A percentile compares a stretch with the other conserved stretches of the same genome.
Conservation (phyloP, 2,113 vertebrate genomes). For the Aramus guarauna region DNA sequence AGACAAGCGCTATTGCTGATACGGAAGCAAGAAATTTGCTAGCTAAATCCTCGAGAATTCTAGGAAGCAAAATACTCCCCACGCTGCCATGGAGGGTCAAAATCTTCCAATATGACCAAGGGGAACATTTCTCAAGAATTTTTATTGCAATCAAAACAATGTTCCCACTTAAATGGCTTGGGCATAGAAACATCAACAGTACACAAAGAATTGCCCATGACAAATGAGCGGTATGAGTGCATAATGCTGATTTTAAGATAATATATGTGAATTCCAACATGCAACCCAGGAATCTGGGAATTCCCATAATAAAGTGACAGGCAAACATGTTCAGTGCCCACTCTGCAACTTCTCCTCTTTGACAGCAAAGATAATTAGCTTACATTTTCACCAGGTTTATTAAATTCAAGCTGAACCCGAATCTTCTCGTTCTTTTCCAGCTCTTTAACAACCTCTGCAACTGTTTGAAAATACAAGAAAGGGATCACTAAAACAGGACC, state of each 20-base stretch:
- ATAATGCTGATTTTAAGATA: background rate
- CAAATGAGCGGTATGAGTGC: background rate
- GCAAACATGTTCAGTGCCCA: background rate
- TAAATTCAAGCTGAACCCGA: conserved; percentile 75
- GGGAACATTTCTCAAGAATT: background rate
- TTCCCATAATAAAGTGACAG: accelerated
- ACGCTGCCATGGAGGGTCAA: background rate
- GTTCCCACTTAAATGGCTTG: background rate
- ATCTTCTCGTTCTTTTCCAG: conserved; percentile 87
- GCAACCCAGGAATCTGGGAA: background rate
- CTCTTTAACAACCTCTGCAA: conserved; percentile 86
- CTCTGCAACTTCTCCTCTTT: background rate
- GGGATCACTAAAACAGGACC: background rate
- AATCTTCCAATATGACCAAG: background rate
- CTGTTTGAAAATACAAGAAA: conserved; percentile 73
- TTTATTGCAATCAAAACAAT: background rate
- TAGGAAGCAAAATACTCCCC: background rate
- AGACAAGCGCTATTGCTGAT: background rate
- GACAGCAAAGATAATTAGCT: background rate
- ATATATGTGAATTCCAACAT: accelerated
- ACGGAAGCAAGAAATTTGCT: background rate
- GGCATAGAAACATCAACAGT: background rate
- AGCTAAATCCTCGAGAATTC: conserved; percentile 25
- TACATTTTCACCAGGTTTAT: conserved; percentile 50
- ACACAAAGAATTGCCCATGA: background rate